These are phyloP conservation scores for Craniophora ligustri DNA, from an alignment of 2,888 invertebrate genomes.

Conservation along the genomic window DNA sequence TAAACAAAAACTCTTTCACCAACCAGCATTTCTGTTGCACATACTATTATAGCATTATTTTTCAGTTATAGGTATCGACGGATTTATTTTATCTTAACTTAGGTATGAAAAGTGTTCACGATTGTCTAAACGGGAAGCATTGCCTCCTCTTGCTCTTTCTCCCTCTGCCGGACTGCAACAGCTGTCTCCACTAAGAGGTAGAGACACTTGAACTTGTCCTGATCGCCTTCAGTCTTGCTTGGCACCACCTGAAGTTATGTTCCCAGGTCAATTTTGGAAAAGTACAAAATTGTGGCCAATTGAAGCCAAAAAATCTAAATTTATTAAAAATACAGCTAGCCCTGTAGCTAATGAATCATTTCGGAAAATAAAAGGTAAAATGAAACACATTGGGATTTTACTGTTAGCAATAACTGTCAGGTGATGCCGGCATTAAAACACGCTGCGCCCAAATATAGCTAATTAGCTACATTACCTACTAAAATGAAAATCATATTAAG, in stretches of 20 bases:
- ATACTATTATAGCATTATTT: constrained; percentile 3
- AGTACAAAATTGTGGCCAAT: constrained; percentile 3
- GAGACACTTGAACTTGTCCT: constrained; percentile 78
- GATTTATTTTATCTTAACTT: constrained; percentile 39
- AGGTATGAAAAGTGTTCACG: constrained; percentile 17
- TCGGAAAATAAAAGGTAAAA: background rate
- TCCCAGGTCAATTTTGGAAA: constrained; percentile 38
- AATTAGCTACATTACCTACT: constrained; percentile 26
- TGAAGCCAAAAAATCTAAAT: background rate
- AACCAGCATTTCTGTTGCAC: background rate
- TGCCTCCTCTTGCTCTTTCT: constrained; percentile 71
- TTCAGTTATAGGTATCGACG: constrained; percentile 5
- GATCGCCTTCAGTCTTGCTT: constrained; percentile 58
- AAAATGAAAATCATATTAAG: constrained; percentile 58
- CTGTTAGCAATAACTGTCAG: constrained; percentile 56
- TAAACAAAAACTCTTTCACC: constrained; percentile 1
- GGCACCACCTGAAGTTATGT: constrained; percentile 77
- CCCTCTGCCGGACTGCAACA: constrained; percentile 78
- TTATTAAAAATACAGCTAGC: constrained; percentile 1
- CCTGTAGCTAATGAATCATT: background rate
- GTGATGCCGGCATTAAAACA: constrained; percentile 85
- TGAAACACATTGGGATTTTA: background rate
- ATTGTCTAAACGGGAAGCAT: constrained; percentile 47
- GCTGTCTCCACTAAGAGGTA: constrained; percentile 81
- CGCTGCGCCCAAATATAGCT: constrained; percentile 32